These are phyloP conservation scores for Lathamus discolor DNA, from an alignment of 2,113 vertebrate genomes.

Conservation along the genomic window DNA sequence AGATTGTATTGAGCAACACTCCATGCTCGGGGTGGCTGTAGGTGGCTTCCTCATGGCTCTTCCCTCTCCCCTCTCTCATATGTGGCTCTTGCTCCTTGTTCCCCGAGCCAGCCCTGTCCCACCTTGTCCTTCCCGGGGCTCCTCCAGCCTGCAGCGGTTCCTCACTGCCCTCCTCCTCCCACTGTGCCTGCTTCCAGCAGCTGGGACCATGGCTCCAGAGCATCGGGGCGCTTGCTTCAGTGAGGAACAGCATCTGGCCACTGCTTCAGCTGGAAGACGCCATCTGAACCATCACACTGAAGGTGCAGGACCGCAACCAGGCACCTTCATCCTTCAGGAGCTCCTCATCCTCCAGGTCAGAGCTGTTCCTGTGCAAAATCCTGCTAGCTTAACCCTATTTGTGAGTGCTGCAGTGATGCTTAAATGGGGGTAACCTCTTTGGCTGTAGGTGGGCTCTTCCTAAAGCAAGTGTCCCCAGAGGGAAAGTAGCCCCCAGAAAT, in stretches of 20 bases:
- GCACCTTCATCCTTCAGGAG: neutral
- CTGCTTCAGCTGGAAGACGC: neutral
- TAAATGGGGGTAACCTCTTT: neutral
- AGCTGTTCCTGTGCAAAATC: no score
- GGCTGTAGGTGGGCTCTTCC: neutral
- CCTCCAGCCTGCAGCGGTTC: neutral
- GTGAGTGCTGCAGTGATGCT: neutral
- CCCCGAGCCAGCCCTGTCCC: neutral
- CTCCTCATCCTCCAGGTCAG: neutral
- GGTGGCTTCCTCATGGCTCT: neutral
- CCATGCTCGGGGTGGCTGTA: neutral
- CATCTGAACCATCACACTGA: no score
- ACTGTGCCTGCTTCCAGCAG: neutral
- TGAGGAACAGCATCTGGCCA: no score
- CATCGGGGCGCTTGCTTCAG: rapidly evolving
- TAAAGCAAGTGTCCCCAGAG: neutral
- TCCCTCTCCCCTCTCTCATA: neutral
- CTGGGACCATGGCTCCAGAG: neutral
- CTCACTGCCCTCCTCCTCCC: neutral
- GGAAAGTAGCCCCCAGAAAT: rapidly evolving
- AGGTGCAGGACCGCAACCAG: neutral
- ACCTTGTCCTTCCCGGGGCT: neutral
- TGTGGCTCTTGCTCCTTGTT: neutral
- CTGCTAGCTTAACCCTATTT: rapidly evolving
- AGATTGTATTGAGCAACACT: neutral